Evolutionary conservation across 2,888 invertebrate genomes (phyloP), one percentile per base, ranked within the genome.

Genomic region (Adelphocoris suturalis): DNA sequence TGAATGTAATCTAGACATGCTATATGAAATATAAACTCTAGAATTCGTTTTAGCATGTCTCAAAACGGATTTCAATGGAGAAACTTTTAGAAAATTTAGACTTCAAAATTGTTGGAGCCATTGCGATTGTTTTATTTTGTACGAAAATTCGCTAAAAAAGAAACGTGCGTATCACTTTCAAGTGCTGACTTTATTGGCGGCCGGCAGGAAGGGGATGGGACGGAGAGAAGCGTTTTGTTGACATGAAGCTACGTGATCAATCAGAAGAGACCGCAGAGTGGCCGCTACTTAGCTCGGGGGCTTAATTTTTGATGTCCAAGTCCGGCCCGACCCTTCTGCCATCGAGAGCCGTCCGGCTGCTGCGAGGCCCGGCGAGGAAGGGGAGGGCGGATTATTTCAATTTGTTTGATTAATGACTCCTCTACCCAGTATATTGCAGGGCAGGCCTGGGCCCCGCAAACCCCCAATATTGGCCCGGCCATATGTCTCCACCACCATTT

Each of bases 381-480:
- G 82, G 47, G 9, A n/a, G 19, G 27, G 86, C 85, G 89, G 91
- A 91, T 90, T 85, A 88, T 89, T 87, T 89, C 90, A 90, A 90
- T 90, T 89, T 90, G 90, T 90, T 89, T 90, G 90, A 90, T 90
- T 90, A 90, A 90, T 90, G 90, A 90, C 89, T 78, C 85, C 76
- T 86, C 85, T 57, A 78, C 61, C 76, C 68, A 86, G 75, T 86
- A 86, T 86, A 86, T 86, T 86, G 86, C 86, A 75, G 47, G 47
- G 86, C 75, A 68, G 75, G 61, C 52, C 55, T 48, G 14, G 47
- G 52, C 90, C 89, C 85, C 46, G 23, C 37, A 88, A 55, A 46
- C 28, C 55, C 27, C 75, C 76, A 82, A 89, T 90, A 89, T 89
- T 89, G 85, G 89, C 55, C 75, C 37, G 61, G 89, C 89, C 90